phyloP scores from a whole-genome alignment of 2,797 vertebrate genomes.

The Premnoplex brunnescens region DNA sequence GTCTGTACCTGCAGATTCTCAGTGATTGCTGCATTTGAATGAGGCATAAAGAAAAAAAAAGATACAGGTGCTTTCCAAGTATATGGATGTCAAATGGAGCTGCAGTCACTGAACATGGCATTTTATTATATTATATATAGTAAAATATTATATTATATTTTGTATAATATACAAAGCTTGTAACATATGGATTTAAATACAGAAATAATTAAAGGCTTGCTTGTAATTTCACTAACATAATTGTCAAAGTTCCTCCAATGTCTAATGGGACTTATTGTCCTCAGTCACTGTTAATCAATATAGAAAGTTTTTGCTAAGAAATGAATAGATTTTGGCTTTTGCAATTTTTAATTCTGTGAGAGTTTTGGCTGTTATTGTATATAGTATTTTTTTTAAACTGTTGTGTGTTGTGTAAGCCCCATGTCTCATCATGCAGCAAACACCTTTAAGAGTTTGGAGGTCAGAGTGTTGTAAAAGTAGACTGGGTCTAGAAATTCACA shows the following conservation, averaged over 20 bases:
- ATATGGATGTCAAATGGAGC: neutral
- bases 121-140: neutral
- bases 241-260: neutral
- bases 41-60: neutral
- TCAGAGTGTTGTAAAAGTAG: neutral
- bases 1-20: neutral
- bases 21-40: neutral
- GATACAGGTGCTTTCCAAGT: neutral
- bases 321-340: neutral
- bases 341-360: neutral
- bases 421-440: neutral
- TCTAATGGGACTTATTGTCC: neutral
- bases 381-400: neutral
- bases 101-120: neutral
- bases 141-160: no score
- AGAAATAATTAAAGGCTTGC: neutral
- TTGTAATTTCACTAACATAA: neutral
- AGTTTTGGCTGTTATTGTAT: neutral
- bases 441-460: neutral
- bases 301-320: neutral
- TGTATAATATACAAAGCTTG: no score
- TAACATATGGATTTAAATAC: neutral
- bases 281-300: neutral
- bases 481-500: neutral
- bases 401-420: neutral